Evolutionary conservation across 2,888 invertebrate genomes (phyloP).

Genomic region (Ophion obscuratus): DNA sequence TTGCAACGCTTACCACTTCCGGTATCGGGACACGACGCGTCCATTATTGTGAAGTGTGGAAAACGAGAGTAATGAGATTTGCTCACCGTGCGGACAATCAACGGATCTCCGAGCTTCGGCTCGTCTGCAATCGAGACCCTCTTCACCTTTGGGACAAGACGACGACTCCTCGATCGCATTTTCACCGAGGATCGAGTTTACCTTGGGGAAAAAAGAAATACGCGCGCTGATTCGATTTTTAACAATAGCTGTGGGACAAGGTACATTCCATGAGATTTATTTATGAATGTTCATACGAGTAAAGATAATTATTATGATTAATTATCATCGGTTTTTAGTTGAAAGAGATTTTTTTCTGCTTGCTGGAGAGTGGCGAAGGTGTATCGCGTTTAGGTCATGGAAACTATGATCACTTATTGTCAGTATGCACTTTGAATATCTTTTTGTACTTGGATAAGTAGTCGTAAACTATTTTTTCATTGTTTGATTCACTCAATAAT

Average conservation of each 20-base stretch:
- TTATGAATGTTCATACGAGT: too few species aligned
- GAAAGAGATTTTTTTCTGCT: too few species aligned
- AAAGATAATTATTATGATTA: too few species aligned
- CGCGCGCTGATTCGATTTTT: not conserved
- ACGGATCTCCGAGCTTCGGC: slow-evolving; percentile 82
- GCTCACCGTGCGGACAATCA: slow-evolving; percentile 82
- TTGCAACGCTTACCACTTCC: not conserved
- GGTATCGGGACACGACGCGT: not conserved
- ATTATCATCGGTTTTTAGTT: too few species aligned
- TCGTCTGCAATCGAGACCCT: slow-evolving; percentile 82
- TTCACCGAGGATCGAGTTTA: slow-evolving; percentile 80
- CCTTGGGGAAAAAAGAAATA: slow-evolving; percentile 71
- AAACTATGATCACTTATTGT: too few species aligned
- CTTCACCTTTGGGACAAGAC: slow-evolving; percentile 81
- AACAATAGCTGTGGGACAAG: not conserved
- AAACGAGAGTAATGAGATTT: not conserved
- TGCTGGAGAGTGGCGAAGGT: too few species aligned
- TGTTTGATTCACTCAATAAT: too few species aligned
- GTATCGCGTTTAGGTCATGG: too few species aligned
- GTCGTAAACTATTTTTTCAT: too few species aligned
- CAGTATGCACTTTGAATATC: too few species aligned
- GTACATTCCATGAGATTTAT: not conserved
- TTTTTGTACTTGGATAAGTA: too few species aligned
- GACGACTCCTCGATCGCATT: slow-evolving; percentile 78
- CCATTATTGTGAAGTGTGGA: not conserved